Evolutionary conservation across 30 jellyfish, hydroid and myxozoan species (phyloP), one percentile per base, ranked within the genome.

Genomic region (Clytia hemisphaerica): DNA sequence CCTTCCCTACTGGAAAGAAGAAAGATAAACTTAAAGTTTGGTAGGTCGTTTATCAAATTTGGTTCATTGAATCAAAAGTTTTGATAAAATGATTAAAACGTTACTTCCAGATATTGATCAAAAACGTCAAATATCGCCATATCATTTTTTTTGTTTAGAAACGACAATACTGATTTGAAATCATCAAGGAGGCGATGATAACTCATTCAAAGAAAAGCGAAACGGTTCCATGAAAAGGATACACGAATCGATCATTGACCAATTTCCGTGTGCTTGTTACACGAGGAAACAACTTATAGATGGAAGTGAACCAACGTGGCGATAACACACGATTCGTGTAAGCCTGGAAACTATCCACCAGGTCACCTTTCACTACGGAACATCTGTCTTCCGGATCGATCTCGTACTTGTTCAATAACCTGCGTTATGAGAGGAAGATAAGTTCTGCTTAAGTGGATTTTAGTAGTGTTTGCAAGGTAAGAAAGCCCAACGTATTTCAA

Each of bases 221-320:
- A n/a, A n/a, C n/a, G n/a, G n/a, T n/a, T n/a, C n/a, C n/a, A 22
- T 69, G 33, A 54, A 69, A 49, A 69, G 36, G 81, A 69, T 69
- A 69, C 81, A 69, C 54, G 29, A 25, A 69, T 45, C 49, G 46
- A 27, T 48, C 72, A 45, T 69, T 45, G 0, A 69, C 77, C 2
- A 32, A 18, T 22, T 32, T 69, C 16, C 54, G 24, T 4, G 31
- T 48, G 19, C 75, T 33, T 47, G 76, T 16, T 6, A 50, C 48
- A 28, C 81, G 75, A 19, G 81, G 81, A 28, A 69, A 69, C 48
- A 69, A 49, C 30, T 69, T 69, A 33, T 33, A 69, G 28, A 69
- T 45, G 49, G 49, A 29, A 47, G 81, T 22, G 29, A 69, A 28
- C 81, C 81, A 49, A 2, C 70, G 70, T 4, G 70, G 70, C 15